These are phyloP conservation scores for Drosophila flavopinicola DNA, from an alignment of 2,888 invertebrate species.

Conservation along the genomic window DNA sequence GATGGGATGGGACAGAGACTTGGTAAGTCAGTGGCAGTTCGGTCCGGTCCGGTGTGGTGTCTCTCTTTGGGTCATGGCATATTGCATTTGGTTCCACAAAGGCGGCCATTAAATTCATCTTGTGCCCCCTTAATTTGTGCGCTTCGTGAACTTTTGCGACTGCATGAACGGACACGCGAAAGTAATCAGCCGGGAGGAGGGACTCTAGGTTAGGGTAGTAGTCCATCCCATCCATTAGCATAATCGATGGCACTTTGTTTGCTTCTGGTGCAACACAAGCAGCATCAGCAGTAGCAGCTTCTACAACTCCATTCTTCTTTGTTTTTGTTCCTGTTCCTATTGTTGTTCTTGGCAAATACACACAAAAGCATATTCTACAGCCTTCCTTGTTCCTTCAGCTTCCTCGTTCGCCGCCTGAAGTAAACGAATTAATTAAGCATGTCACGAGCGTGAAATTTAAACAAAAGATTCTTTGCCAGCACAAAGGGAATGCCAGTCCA, in stretches of 20 bases:
- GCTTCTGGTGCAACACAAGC: slow-evolving; percentile 10
- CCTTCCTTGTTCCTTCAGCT: too few relatives aligned
- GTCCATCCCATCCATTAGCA: slow-evolving; percentile 65
- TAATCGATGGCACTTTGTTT: slow-evolving; percentile 71
- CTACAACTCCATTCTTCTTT: neutral
- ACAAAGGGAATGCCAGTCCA: slow-evolving; percentile 1
- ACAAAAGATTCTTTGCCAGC: slow-evolving; percentile 60
- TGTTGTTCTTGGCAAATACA: slow-evolving; percentile 33
- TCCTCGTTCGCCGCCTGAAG: slow-evolving; percentile 31
- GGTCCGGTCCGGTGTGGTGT: neutral
- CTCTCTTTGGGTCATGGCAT: neutral
- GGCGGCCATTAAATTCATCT: slow-evolving; percentile 34
- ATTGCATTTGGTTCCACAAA: slow-evolving; percentile 12
- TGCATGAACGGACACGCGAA: neutral
- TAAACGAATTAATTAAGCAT: slow-evolving; percentile 75
- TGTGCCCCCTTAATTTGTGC: slow-evolving; percentile 35
- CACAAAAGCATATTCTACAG: slow-evolving; percentile 6
- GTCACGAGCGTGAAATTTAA: slow-evolving; percentile 66
- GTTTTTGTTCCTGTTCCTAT: slow-evolving; percentile 18
- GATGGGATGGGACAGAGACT: neutral
- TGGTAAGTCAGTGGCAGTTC: neutral
- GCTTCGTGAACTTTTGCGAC: slow-evolving; percentile 8
- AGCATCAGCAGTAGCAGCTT: slow-evolving; percentile 11
- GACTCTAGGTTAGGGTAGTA: slow-evolving; percentile 10
- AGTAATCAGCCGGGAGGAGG: slow-evolving; percentile 27